phyloP scores from a whole-genome alignment of 2,113 vertebrate genomes.

The Gallinago jamesoni region DNA sequence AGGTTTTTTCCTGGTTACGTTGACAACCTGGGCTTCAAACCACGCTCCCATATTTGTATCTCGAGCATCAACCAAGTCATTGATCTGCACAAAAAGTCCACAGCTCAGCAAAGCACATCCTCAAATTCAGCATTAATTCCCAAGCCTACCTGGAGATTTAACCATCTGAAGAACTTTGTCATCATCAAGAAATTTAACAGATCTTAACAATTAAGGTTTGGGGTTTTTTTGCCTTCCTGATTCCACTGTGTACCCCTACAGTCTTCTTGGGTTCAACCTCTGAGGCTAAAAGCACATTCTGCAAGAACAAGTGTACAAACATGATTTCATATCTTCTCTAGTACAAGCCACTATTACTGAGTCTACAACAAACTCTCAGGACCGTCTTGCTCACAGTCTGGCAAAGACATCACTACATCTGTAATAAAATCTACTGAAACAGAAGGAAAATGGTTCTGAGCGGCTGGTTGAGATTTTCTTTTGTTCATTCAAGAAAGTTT shows the following conservation, averaged over 20 bases:
- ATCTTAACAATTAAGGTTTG: neutral
- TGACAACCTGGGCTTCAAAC: constrained; percentile 92
- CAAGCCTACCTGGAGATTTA: neutral
- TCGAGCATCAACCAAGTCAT: constrained; percentile 90
- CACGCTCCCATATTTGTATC: constrained; percentile 94
- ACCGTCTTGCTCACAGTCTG: neutral
- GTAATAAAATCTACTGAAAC: neutral
- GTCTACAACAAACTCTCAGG: neutral
- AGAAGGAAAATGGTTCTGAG: neutral
- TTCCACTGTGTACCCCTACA: neutral
- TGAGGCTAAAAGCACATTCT: neutral
- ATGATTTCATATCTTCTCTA: neutral
- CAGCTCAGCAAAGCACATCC: neutral
- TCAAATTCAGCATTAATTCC: neutral
- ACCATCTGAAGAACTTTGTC: neutral
- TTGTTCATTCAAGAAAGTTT: neutral
- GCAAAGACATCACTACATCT: neutral
- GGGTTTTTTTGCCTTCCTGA: neutral
- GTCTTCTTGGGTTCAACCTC: neutral
- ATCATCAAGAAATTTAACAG: neutral
- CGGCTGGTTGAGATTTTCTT: neutral
- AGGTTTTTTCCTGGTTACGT: constrained; percentile 78
- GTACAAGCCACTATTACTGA: neutral
- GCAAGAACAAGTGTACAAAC: neutral
- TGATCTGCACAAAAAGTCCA: constrained; percentile 73